These are phyloP conservation scores for Melanargia galathea DNA, from an alignment of 2,888 invertebrate species.

Conservation along the genomic window DNA sequence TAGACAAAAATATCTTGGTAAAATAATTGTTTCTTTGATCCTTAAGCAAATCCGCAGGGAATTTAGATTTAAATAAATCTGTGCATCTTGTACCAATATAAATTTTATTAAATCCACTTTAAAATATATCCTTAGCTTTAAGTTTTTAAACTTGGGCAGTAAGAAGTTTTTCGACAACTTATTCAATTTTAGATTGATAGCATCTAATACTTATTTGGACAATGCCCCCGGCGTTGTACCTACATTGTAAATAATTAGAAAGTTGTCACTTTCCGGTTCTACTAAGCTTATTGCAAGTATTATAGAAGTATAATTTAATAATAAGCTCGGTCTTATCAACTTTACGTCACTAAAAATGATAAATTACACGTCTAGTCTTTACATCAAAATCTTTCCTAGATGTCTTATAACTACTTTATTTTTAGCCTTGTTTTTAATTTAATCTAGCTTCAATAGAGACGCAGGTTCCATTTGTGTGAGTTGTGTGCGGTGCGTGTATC, in stretches of 20 bases:
- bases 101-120: neutral
- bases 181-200: neutral
- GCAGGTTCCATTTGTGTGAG: neutral
- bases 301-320: neutral
- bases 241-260: neutral
- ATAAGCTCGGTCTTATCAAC: neutral
- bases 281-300: neutral
- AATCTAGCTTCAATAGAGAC: neutral
- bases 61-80: no score
- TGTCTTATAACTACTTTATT: neutral
- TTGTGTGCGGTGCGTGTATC: neutral
- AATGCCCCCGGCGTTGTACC: neutral
- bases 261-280: conserved; percentile 3
- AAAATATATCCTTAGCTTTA: neutral
- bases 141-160: neutral
- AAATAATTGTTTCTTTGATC: neutral
- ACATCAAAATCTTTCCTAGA: neutral
- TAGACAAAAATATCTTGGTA: no score
- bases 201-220: neutral
- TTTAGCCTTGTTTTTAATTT: neutral
- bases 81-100: no score
- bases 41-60: no score
- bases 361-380: neutral
- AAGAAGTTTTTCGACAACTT: neutral
- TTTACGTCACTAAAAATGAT: neutral